These are phyloP conservation scores for Centropus bengalensis DNA, from an alignment of 2,113 vertebrate species.

Conservation along the genomic window DNA sequence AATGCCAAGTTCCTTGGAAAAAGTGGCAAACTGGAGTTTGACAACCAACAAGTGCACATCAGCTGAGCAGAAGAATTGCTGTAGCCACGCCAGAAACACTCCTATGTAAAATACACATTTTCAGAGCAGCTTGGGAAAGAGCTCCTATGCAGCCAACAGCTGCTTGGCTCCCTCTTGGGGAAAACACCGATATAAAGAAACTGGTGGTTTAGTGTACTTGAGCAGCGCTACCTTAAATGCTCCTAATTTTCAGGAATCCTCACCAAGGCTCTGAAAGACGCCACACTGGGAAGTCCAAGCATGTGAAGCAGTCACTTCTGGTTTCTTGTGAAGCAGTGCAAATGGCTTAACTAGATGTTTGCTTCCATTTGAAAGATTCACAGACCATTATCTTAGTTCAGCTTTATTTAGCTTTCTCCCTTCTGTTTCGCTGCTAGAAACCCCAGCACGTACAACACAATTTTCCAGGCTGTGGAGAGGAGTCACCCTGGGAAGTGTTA, in stretches of 20 bases:
- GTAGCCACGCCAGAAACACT: background rate
- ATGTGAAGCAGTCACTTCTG: background rate
- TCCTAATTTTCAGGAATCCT: slow-evolving; percentile 16
- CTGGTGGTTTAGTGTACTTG: background rate
- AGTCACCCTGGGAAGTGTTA: background rate
- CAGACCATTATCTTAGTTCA: background rate
- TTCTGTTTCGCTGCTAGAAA: background rate
- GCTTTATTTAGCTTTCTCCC: background rate
- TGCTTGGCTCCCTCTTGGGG: slow-evolving; percentile 48
- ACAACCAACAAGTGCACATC: background rate
- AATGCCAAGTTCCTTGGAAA: background rate
- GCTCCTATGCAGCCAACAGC: background rate
- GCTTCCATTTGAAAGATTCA: background rate
- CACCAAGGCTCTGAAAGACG: background rate
- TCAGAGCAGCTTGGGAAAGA: background rate
- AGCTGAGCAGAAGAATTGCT: background rate
- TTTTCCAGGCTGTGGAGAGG: background rate
- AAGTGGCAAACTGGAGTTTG: background rate
- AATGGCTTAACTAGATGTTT: background rate
- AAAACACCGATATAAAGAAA: slow-evolving; percentile 2
- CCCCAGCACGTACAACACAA: background rate
- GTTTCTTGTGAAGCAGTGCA: background rate
- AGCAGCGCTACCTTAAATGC: background rate
- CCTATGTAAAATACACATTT: background rate
- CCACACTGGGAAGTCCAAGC: background rate